Percentiles rank a stretch among this genome's conserved stretches.
These are phyloP conservation scores for Bursaphelenchus okinawaensis DNA, from an alignment of 2,888 invertebrate species.

Conservation along the genomic window DNA sequence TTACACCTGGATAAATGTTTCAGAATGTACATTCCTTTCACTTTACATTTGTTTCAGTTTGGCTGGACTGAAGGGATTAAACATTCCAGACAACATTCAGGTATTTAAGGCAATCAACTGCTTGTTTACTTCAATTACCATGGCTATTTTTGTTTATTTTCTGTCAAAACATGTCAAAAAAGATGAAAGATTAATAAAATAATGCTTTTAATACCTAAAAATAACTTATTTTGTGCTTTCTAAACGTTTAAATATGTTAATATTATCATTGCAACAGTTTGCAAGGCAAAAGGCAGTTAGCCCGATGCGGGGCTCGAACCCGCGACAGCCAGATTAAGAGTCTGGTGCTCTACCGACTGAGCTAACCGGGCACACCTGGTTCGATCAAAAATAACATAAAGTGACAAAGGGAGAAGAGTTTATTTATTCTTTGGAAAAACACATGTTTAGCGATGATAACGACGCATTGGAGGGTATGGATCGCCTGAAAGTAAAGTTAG, in stretches of 20 bases:
- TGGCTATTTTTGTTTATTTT: neutral
- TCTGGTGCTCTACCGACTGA: constrained; percentile 55
- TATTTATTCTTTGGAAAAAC: too few species aligned
- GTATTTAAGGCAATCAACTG: too few species aligned
- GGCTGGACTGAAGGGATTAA: neutral
- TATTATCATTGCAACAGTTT: too few species aligned
- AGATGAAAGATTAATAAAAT: neutral
- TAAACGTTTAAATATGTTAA: too few species aligned
- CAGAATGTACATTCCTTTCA: neutral
- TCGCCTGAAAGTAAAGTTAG: too few species aligned
- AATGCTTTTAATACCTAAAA: too few species aligned
- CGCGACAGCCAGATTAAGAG: constrained; percentile 53
- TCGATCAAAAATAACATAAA: neutral
- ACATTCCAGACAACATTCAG: neutral
- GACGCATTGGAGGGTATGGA: too few species aligned
- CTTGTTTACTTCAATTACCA: neutral
- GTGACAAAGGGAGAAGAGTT: neutral
- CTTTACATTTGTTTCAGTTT: neutral
- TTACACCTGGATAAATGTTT: neutral
- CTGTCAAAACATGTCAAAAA: too few species aligned
- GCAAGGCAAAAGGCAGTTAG: too few species aligned
- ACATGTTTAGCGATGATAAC: too few species aligned
- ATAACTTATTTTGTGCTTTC: too few species aligned
- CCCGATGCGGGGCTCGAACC: constrained; percentile 51
- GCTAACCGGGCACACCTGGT: constrained; percentile 36